phyloP scores from a whole-genome alignment of 92 coral and sea anemone species.

The Diadumene lineata region DNA sequence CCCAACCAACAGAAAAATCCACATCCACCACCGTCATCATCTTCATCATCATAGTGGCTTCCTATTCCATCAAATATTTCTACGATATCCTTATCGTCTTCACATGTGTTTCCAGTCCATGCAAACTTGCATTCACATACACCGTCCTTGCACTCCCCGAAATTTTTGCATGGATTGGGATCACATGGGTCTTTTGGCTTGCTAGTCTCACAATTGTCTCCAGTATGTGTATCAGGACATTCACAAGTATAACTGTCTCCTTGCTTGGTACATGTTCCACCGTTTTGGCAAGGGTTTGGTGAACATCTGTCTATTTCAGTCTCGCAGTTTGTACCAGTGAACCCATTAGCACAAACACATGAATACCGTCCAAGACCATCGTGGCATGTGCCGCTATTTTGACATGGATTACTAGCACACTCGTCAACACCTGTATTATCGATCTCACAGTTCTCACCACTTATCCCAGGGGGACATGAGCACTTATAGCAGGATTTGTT shows the following conservation, averaged over 20 bases:
- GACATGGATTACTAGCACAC: not conserved
- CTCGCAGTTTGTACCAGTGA: constrained; percentile 2
- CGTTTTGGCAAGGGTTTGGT: not conserved
- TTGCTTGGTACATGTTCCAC: not conserved
- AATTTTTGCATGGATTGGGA: constrained; percentile 6
- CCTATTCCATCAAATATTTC: not conserved
- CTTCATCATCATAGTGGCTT: not conserved
- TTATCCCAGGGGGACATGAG: constrained; percentile 62
- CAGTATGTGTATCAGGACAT: not conserved
- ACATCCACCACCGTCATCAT: not conserved
- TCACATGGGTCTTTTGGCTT: not conserved
- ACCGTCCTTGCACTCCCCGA: not conserved
- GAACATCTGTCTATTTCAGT: not conserved
- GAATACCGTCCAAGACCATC: not conserved
- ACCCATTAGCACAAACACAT: not conserved
- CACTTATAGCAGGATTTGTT: constrained; percentile 35
- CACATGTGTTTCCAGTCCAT: not conserved
- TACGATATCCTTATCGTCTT: not conserved
- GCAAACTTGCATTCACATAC: not conserved
- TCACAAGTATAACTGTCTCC: not conserved
- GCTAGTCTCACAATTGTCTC: not conserved
- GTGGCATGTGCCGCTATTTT: not conserved
- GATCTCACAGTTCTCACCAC: constrained; percentile 56
- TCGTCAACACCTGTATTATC: constrained; percentile 30
- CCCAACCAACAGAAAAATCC: not conserved